Base-by-base conservation (phyloP, 2,888 invertebrate species). In the Platypus cylindrus region DNA sequence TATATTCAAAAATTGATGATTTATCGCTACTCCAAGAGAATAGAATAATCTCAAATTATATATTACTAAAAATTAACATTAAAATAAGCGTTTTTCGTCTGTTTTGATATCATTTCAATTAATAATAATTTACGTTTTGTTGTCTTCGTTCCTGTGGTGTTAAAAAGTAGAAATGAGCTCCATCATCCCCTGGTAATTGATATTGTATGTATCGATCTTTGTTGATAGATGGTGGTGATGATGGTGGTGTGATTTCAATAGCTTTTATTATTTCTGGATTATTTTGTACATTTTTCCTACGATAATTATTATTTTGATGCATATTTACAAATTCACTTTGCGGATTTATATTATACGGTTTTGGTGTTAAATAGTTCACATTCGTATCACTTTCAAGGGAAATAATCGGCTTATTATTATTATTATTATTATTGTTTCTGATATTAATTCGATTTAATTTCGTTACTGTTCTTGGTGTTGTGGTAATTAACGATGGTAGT, bases 131-230 rank as follows among this genome's bases (percentile, higher is more conserved):
- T 12, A 54, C 48, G 8, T 55, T 54, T 52, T 54, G 63, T 49
- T 58, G 53, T 26, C 55, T 46, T 18, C 59, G 51, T 37, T 59
- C 53, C 50, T 78, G 79, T 2, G 82, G 81, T 36, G 81, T 80
- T 38, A 81, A 62, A 64, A 82, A 82, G 56, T 80, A 82, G 50
- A 81, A 79, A 59, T 81, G 82, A 0, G 80, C 80, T 7, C 78
- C 78, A 46, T 78, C 75, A 47, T 79, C 78, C 1, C 80, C 81
- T 1, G 82, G 81, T 38, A 81, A 62, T 48, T 74, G 64, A 58
- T 81, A 82, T 7, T 80, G 77, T 45, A 81, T 75, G 49, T 74
- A 75, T 13, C 77, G 71, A 20, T 47, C 47, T 14, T 28, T 40
- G 27, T 11, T 64, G 63, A 41, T 63, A 56, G 24, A 64, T 63